Percentiles rank a stretch among this genome's conserved stretches.
Conservation (phyloP, 2,888 invertebrate species). For the Gandaritis pyraliata region DNA sequence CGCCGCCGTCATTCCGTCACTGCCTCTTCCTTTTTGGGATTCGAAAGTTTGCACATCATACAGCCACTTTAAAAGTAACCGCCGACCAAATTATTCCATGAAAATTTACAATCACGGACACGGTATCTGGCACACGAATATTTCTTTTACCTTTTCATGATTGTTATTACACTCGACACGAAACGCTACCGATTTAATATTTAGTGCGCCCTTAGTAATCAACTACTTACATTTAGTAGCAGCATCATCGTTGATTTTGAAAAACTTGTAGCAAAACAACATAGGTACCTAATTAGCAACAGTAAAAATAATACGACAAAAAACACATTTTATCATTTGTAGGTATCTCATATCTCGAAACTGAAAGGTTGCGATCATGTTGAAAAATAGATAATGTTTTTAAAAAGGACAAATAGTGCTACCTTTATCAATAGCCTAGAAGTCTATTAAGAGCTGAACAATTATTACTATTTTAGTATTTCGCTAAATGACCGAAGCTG, state of each 20-base stretch:
- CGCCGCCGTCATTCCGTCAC: slow-evolving; percentile 48
- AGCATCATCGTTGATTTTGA: no score
- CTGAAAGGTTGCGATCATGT: no score
- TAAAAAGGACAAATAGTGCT: neutral
- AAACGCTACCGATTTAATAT: slow-evolving; percentile 28
- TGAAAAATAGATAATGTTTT: no score
- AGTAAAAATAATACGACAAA: no score
- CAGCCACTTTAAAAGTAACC: slow-evolving; percentile 47
- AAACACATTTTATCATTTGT: no score
- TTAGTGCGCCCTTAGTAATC: slow-evolving; percentile 12
- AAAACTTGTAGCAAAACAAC: no score
- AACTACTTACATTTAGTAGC: no score
- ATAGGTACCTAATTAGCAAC: no score
- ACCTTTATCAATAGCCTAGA: neutral
- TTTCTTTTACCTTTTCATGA: slow-evolving; percentile 47
- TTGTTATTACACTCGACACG: slow-evolving; percentile 47
- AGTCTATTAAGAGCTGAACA: neutral
- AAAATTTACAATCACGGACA: slow-evolving; percentile 53
- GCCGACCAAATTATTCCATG: slow-evolving; percentile 50
- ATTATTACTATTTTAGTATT: slow-evolving; percentile 3
- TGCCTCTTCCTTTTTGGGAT: slow-evolving; percentile 55
- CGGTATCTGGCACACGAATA: slow-evolving; percentile 53
- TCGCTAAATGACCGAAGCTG: slow-evolving; percentile 25
- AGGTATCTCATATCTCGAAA: no score
- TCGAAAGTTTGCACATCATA: slow-evolving; percentile 52